Percentiles rank a stretch among this genome's conserved stretches.
phyloP scores from a whole-genome alignment of 2,888 invertebrate species.

The Himalopsyche anomala region DNA sequence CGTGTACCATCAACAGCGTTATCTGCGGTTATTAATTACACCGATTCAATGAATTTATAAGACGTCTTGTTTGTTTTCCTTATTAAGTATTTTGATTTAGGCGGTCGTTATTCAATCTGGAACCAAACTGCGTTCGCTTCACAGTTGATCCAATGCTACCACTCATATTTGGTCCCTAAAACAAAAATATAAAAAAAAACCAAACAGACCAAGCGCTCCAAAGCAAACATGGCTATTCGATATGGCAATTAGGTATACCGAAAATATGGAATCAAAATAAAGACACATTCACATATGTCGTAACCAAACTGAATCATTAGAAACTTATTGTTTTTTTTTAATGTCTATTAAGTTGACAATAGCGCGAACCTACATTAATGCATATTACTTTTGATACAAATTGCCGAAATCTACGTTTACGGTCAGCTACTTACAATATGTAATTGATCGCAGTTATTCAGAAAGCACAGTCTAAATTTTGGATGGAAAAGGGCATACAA shows the following conservation, averaged over 20 bases:
- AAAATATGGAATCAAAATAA: slow-evolving; percentile 21
- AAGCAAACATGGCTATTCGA: slow-evolving; percentile 27
- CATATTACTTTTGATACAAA: no score
- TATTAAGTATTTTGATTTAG: neutral
- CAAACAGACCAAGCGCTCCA: slow-evolving; percentile 19
- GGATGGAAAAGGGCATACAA: no score
- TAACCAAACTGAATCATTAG: no score
- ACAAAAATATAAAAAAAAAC: slow-evolving; percentile 7
- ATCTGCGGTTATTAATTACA: neutral
- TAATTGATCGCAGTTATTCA: no score
- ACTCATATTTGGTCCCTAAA: slow-evolving; percentile 2
- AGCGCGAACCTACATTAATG: no score
- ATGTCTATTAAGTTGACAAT: no score
- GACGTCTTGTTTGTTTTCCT: neutral
- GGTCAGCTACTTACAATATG: no score
- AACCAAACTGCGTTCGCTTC: neutral
- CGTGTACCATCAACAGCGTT: neutral
- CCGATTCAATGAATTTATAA: slow-evolving; percentile 4
- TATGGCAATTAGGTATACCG: slow-evolving; percentile 28
- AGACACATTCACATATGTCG: neutral
- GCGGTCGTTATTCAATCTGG: neutral
- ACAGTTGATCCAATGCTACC: slow-evolving; percentile 1
- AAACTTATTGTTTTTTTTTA: no score
- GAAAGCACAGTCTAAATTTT: no score
- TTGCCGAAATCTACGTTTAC: no score